A percentile compares a stretch with the other conserved stretches of the same genome.
These are phyloP conservation scores for Rhorus exstirpatorius DNA, from an alignment of 2,888 invertebrate genomes.

Conservation along the genomic window DNA sequence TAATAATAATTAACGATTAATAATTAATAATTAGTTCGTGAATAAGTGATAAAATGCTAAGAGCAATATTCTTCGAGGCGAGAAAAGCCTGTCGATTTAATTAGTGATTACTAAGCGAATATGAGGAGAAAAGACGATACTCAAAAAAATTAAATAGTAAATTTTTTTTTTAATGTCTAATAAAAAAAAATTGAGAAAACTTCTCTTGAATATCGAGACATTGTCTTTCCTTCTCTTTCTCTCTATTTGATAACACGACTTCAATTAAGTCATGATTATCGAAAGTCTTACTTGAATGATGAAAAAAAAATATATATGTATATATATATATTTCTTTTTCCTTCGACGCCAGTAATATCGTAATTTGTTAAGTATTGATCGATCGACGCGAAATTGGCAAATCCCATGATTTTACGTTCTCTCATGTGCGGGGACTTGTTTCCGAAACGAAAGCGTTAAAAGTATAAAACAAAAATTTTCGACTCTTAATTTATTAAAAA, in stretches of 20 bases:
- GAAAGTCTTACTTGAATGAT: not conserved
- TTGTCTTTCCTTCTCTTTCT: not conserved
- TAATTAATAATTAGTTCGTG: constrained; percentile 29
- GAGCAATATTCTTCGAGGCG: constrained; percentile 61
- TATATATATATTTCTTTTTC: not conserved
- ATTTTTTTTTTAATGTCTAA: not conserved
- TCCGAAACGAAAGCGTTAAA: not conserved
- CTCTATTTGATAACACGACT: not conserved
- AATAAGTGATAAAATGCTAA: constrained; percentile 48
- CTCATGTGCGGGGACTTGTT: not conserved
- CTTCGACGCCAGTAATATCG: constrained; percentile 39
- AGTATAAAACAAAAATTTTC: not conserved
- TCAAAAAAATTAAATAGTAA: not conserved
- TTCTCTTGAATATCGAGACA: not conserved
- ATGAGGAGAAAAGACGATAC: not conserved
- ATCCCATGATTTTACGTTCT: constrained; percentile 12
- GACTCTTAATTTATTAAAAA: not conserved
- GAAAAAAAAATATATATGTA: too few species aligned
- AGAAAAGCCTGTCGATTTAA: constrained; percentile 37
- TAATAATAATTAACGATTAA: constrained; percentile 23
- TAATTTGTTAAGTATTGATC: constrained; percentile 52
- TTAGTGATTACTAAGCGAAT: constrained; percentile 8
- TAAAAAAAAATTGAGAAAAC: not conserved
- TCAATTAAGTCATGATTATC: not conserved
- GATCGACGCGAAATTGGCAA: constrained; percentile 27